These are phyloP conservation scores for Xestia ashworthii DNA, from an alignment of 2,888 invertebrate genomes.

Conservation along the genomic window DNA sequence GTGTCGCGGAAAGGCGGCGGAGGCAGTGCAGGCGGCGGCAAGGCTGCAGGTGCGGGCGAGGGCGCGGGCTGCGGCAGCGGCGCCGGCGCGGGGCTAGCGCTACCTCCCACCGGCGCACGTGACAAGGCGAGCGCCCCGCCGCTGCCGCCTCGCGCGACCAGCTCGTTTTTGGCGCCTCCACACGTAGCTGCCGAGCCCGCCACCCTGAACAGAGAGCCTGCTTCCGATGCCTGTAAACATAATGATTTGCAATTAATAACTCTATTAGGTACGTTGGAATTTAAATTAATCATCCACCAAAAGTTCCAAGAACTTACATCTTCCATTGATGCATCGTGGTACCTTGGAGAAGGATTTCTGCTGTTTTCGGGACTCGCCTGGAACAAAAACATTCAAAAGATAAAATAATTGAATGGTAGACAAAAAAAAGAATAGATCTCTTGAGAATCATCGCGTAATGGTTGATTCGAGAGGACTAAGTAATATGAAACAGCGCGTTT, in stretches of 20 bases:
- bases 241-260: neutral
- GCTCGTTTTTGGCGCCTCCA: slow-evolving; percentile 92
- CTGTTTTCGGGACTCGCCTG: slow-evolving; percentile 90
- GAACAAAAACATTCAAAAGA: slow-evolving; percentile 73
- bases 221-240: slow-evolving; percentile 84
- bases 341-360: slow-evolving; percentile 88
- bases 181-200: slow-evolving; percentile 90
- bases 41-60: slow-evolving; percentile 93
- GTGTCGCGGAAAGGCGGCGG: slow-evolving; percentile 92
- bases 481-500: neutral
- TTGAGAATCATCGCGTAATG: neutral
- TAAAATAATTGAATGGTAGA: neutral
- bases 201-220: slow-evolving; percentile 87
- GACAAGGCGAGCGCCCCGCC: slow-evolving; percentile 91
- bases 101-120: slow-evolving; percentile 91
- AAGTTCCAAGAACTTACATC: slow-evolving; percentile 80
- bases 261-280: neutral
- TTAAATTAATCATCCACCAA: neutral
- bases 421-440: neutral
- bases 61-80: slow-evolving; percentile 93
- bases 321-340: slow-evolving; percentile 88
- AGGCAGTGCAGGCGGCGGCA: slow-evolving; percentile 92
- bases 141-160: slow-evolving; percentile 92
- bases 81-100: slow-evolving; percentile 92
- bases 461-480: neutral